Evolutionary conservation across 2,113 vertebrate genomes (phyloP).

Genomic region (Tautogolabrus adspersus): DNA sequence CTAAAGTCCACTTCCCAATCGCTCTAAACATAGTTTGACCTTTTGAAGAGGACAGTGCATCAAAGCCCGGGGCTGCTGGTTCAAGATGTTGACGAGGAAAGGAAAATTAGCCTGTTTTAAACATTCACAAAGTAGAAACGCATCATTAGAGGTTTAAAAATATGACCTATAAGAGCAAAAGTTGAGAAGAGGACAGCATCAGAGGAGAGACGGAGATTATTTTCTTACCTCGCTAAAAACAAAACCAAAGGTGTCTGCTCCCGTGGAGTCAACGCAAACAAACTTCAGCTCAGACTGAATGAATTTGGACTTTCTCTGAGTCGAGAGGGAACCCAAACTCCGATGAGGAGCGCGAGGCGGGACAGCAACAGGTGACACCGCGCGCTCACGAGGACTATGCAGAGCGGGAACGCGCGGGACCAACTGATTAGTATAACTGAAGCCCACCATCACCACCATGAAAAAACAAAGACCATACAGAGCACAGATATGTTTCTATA

Average conservation of each 20-base stretch:
- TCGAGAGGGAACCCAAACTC: not conserved
- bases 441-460: not conserved
- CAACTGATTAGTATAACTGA: conserved; percentile 11
- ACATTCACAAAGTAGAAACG: not conserved
- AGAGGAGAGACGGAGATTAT: not conserved
- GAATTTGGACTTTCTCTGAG: not conserved
- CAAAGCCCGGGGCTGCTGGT: not conserved
- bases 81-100: not conserved
- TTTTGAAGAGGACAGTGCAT: conserved; percentile 31
- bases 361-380: conserved; percentile 68
- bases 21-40: conserved; percentile 58
- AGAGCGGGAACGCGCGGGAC: conserved; percentile 16
- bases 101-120: not conserved
- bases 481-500: too few species aligned
- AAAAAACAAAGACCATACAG: not conserved
- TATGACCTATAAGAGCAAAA: not conserved
- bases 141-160: not conserved
- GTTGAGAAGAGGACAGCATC: not conserved
- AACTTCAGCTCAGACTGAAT: not conserved
- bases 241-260: not conserved
- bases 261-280: not conserved
- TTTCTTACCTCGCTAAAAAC: conserved; percentile 42
- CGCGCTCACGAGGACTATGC: conserved; percentile 34
- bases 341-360: not conserved
- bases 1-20: conserved; percentile 35